Percentiles rank a stretch among this genome's conserved stretches.
phyloP scores from a whole-genome alignment of 1,140 invertebrate species.

The Drosophila pachea region DNA sequence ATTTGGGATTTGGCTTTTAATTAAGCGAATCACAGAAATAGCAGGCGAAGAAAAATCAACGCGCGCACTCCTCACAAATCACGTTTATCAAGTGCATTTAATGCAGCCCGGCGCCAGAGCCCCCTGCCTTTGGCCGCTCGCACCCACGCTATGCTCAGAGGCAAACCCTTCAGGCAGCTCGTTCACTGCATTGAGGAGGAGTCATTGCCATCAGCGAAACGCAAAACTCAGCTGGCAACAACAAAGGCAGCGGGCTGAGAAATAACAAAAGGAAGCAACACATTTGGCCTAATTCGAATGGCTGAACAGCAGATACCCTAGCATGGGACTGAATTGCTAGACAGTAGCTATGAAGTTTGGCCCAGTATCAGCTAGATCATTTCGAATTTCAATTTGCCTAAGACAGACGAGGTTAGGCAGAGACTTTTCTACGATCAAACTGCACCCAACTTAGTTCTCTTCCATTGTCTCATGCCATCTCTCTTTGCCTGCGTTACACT shows the following conservation, averaged over 20 bases:
- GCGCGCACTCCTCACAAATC: constrained; percentile 17
- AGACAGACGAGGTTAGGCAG: too few species aligned
- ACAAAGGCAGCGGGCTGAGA: constrained; percentile 17
- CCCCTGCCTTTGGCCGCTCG: neutral
- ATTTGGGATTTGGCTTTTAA: constrained; percentile 33
- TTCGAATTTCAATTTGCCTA: too few species aligned
- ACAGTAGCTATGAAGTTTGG: too few species aligned
- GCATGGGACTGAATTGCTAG: neutral
- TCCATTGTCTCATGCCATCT: too few species aligned
- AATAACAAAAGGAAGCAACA: constrained; percentile 5
- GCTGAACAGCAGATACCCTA: neutral
- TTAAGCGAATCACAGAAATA: constrained; percentile 26
- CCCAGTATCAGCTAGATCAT: too few species aligned
- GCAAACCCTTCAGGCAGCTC: neutral
- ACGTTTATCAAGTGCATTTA: constrained; percentile 39
- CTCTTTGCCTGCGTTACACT: neutral
- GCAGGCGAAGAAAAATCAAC: constrained; percentile 24
- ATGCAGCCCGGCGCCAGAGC: constrained; percentile 25
- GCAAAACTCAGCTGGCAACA: constrained; percentile 38
- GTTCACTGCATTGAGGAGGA: constrained; percentile 12
- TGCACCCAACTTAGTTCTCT: too few species aligned
- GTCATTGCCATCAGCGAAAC: constrained; percentile 51
- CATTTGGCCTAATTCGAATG: too few species aligned
- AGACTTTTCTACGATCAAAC: too few species aligned
- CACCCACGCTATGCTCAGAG: neutral